phyloP scores from a whole-genome alignment of 1,140 invertebrate species.

The Drosophila fuyamai region DNA sequence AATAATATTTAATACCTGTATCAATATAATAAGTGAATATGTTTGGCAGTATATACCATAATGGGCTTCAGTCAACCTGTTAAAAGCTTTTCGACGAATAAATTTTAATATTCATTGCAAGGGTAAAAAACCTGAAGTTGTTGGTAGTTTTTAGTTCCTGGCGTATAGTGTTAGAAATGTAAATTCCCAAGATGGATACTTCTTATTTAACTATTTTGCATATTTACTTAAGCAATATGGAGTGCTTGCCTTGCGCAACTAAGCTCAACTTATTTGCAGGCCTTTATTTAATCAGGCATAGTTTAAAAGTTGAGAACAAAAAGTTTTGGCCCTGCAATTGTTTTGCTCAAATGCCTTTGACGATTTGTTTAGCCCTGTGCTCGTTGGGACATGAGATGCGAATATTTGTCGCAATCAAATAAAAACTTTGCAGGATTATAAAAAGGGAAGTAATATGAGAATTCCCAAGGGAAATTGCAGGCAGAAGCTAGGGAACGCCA shows the following conservation, averaged over 20 bases:
- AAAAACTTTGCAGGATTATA: conserved; percentile 69
- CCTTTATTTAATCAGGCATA: conserved; percentile 82
- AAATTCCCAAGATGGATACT: conserved; percentile 21
- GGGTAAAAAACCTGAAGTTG: not conserved
- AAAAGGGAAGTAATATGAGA: conserved; percentile 18
- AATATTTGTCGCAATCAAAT: conserved; percentile 79
- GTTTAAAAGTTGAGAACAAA: conserved; percentile 58
- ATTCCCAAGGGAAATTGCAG: conserved; percentile 33
- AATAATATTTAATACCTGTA: no score
- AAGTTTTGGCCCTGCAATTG: conserved; percentile 60
- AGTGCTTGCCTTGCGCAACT: conserved; percentile 6
- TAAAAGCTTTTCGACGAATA: no score
- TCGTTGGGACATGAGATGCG: conserved; percentile 24
- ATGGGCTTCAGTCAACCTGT: no score
- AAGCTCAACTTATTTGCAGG: conserved; percentile 36
- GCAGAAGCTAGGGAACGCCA: not conserved
- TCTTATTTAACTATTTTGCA: conserved; percentile 55
- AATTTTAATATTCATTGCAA: not conserved
- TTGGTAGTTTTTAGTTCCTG: conserved; percentile 17
- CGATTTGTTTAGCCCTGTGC: conserved; percentile 54
- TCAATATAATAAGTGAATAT: no score
- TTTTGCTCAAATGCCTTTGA: conserved; percentile 62
- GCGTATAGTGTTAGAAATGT: conserved; percentile 20
- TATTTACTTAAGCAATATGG: conserved; percentile 65
- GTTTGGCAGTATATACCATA: no score